Evolutionary conservation across 2,113 vertebrate genomes (phyloP), one percentile per base, ranked within the genome.

Genomic region (Petrocephalus zakoni): DNA sequence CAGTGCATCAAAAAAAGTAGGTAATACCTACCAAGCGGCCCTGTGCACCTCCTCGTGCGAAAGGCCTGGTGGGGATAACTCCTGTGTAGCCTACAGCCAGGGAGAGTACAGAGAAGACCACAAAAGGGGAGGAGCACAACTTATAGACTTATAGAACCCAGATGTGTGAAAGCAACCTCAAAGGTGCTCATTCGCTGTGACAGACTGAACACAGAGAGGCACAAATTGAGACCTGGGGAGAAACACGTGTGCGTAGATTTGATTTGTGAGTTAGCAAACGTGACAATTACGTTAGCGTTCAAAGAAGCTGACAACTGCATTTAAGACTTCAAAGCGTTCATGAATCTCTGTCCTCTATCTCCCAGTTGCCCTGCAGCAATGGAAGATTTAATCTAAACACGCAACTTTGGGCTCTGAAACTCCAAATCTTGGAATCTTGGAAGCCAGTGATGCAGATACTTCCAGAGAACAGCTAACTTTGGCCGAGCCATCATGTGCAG

Each of bases 221-320:
- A 90, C 89, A n/a, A 68, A 85, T 64, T 47, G 84, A 87, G 88
- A 90, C 85, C 25, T 29, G 72, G 89, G 87, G 87, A 90, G 91
- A 5, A 94, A 94, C 92, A 94, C 92, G 91, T 94, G 93, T 91
- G 91, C 72, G 88, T 87, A 90, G 90, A 93, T 94, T 95, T 94
- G 93, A 95, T 95, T 93, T 94, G 94, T 92, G 92, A 95, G 93
- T 92, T 89, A 93, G 87, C 92, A 91, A 95, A 95, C 94, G 94
- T 95, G 92, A 95, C 93, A 94, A 94, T 95, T 94, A 94, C 92
- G 86, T 92, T 93, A 93, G 90, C 92, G 94, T 94, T 95, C 94
- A 95, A 95, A 95, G 94, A 90, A 91, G 92, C 93, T 92, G 93
- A 94, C 94, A 94, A 94, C 94, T 94, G 91, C 92, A 93, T 90